Evolutionary conservation across 2,113 vertebrate species (phyloP).

Genomic region (Rhinoderma darwinii): DNA sequence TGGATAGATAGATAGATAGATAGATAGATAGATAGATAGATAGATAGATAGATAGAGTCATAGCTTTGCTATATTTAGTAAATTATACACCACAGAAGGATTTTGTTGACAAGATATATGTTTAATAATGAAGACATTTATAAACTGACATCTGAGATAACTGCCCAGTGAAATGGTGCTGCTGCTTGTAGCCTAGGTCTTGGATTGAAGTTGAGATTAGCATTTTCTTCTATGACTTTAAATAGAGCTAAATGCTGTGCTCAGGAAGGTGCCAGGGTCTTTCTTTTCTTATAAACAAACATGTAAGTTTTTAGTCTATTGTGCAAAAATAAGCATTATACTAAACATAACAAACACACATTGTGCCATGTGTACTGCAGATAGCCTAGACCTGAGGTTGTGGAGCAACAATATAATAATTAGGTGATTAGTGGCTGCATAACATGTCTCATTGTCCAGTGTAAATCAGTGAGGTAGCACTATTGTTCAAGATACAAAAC

Average conservation of each 20-base stretch:
- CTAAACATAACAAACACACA: neutral
- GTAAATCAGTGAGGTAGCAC: slow-evolving; percentile 25
- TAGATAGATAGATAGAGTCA: neutral
- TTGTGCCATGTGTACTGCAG: neutral
- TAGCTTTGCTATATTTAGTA: neutral
- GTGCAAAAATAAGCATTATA: neutral
- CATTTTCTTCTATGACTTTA: neutral
- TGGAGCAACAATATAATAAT: neutral
- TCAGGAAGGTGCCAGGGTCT: neutral
- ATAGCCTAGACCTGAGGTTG: neutral
- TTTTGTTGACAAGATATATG: neutral
- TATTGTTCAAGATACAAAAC: neutral
- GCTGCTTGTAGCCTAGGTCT: neutral
- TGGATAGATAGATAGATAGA: neutral
- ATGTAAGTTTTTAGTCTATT: neutral
- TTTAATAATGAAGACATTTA: neutral
- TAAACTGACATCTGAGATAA: neutral
- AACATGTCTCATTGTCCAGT: neutral
- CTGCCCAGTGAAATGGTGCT: neutral
- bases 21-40: neutral
- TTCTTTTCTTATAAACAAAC: neutral
- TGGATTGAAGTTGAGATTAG: neutral
- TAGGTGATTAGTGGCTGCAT: slow-evolving; percentile 1
- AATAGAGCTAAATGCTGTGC: neutral
- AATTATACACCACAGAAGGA: neutral